A percentile compares a stretch with the other conserved stretches of the same genome.
Conservation (phyloP, 2,797 vertebrate genomes). For the Enteromius treurensis region DNA sequence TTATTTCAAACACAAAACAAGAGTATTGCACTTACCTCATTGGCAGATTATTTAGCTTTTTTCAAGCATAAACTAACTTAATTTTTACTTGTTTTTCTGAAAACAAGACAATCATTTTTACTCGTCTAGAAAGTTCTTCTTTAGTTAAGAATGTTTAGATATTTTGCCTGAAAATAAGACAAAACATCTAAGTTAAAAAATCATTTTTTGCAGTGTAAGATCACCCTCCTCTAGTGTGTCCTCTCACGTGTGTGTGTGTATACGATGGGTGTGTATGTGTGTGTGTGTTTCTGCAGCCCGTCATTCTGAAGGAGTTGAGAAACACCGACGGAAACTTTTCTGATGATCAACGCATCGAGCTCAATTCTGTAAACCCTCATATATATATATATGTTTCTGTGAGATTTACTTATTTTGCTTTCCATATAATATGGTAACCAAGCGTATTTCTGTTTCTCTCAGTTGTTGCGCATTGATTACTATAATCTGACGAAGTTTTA, state of each 20-base stretch:
- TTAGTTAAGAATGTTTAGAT: no score
- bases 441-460: slow-evolving; percentile 8
- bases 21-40: no score
- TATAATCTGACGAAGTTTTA: slow-evolving; percentile 92
- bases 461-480: slow-evolving; percentile 86
- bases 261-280: slow-evolving; percentile 6
- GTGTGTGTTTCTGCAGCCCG: slow-evolving; percentile 74
- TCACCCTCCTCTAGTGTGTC: background rate
- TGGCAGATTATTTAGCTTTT: no score
- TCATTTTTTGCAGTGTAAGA: background rate
- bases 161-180: no score
- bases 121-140: no score
- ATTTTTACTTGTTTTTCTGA: no score
- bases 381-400: background rate
- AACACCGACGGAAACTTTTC: slow-evolving; percentile 87
- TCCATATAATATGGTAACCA: background rate
- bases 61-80: no score
- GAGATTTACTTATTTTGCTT: background rate
- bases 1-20: no score
- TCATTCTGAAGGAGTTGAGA: slow-evolving; percentile 91
- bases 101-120: no score
- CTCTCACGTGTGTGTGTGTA: background rate
- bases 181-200: no score
- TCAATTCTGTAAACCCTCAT: slow-evolving; percentile 84
- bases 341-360: slow-evolving; percentile 89